Evolutionary conservation across 2,888 invertebrate genomes (phyloP).

Genomic region (Hybos culiciformis): DNA sequence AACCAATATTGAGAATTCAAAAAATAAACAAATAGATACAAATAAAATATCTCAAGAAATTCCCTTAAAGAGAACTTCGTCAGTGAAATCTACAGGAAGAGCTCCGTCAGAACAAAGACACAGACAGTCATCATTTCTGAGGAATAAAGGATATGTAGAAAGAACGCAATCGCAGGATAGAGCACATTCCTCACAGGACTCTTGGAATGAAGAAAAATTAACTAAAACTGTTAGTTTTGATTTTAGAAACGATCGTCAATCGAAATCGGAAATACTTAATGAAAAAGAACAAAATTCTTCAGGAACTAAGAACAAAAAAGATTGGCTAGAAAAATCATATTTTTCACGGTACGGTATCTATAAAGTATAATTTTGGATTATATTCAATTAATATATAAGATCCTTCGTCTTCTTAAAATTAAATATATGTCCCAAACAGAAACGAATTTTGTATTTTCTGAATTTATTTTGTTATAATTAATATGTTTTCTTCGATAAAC

Average conservation of each 20-base stretch:
- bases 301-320: constrained; percentile 24
- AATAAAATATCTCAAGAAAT: too few species aligned
- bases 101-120: constrained; percentile 27
- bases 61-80: too few species aligned
- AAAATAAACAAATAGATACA: too few species aligned
- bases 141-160: constrained; percentile 23
- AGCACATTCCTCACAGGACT: constrained; percentile 20
- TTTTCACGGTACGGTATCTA: constrained; percentile 32
- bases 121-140: constrained; percentile 18
- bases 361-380: neutral
- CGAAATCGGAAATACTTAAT: constrained; percentile 28
- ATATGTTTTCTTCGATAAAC: too few species aligned
- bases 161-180: constrained; percentile 34
- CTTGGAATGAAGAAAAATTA: constrained; percentile 28
- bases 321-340: constrained; percentile 30
- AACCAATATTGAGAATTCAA: constrained; percentile 1
- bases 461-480: too few species aligned
- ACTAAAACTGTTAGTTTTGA: constrained; percentile 36
- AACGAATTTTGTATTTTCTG: too few species aligned
- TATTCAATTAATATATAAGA: too few species aligned
- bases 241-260: constrained; percentile 31
- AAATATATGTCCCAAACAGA: too few species aligned
- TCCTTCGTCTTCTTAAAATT: too few species aligned
- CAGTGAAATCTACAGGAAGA: constrained; percentile 8
- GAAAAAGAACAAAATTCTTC: constrained; percentile 20